These are phyloP conservation scores for Cenopis cana DNA, from an alignment of 2,888 invertebrate species.

Conservation along the genomic window DNA sequence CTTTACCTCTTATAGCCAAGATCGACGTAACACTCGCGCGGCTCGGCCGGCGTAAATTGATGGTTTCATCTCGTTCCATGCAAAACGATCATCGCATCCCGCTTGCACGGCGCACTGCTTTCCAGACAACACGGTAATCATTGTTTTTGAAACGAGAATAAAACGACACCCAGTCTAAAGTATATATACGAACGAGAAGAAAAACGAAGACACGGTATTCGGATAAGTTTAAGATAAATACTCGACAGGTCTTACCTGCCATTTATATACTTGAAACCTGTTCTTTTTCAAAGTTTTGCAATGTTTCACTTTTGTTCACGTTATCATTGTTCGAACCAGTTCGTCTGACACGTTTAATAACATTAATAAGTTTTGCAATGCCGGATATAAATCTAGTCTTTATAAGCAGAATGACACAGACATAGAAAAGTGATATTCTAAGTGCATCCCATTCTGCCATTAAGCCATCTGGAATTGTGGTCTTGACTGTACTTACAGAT, in stretches of 20 bases:
- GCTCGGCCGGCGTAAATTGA: slow-evolving; percentile 74
- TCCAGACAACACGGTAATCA: slow-evolving; percentile 77
- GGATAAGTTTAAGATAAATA: slow-evolving; percentile 83
- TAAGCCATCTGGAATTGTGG: neutral
- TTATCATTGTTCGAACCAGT: neutral
- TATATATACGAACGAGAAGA: slow-evolving; percentile 71
- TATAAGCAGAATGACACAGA: neutral
- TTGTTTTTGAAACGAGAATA: slow-evolving; percentile 78
- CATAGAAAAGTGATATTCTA: neutral
- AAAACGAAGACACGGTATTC: slow-evolving; percentile 76
- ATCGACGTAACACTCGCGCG: slow-evolving; percentile 69
- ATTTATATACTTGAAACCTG: slow-evolving; percentile 61
- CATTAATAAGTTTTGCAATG: neutral
- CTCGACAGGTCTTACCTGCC: slow-evolving; percentile 74
- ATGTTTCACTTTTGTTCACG: slow-evolving; percentile 1
- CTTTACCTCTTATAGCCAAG: slow-evolving; percentile 65
- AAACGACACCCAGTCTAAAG: slow-evolving; percentile 72
- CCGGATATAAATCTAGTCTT: neutral
- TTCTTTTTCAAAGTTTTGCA: slow-evolving; percentile 18
- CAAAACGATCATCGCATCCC: slow-evolving; percentile 79
- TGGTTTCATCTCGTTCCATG: slow-evolving; percentile 79
- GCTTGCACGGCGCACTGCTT: slow-evolving; percentile 68
- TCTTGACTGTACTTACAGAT: neutral
- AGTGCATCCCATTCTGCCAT: neutral
- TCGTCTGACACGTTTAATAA: neutral